Evolutionary conservation across 2,888 invertebrate species (phyloP), one percentile per base, ranked within the genome.

Genomic region (Pammene fasciana): DNA sequence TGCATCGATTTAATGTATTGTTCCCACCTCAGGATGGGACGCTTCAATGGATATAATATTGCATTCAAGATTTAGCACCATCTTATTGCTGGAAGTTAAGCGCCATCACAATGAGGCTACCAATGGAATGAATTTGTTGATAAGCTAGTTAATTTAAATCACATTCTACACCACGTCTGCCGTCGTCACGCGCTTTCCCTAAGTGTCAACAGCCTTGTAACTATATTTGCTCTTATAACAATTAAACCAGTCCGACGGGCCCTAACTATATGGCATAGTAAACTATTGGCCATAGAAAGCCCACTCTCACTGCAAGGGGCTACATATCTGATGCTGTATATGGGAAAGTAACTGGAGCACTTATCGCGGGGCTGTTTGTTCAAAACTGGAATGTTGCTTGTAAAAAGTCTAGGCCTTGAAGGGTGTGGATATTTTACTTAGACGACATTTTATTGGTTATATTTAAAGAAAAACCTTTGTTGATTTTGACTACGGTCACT

Each of bases 261-360:
- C 72, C 74, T 73, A 57, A 62, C 52, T 38, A 71, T 71, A 68
- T 74, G 67, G 75, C 76, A 74, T 65, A 76, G 75, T 76, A 74
- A 75, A 75, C 76, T 72, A 73, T 73, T 73, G 72, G 67, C 72
- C 70, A 71, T 77, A 77, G 76, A 77, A 77, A 77, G 75, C 74
- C 56, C 65, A 75, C 75, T 78, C 76, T 77, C 76, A 68, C 75
- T 76, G 55, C 70, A 62, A 57, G 41, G 36, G 60, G 16, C 65
- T 50, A 65, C 70, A 70, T 70, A 59, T 68, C 68, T 43, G 68
- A 62, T 34, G 64, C 45, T 57, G 41, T 54, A 65, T 59, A 65
- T 59, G 61, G 59, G 64, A 71, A 71, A 64, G 67, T 57, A 64
- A 71, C 67, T 67, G 64, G 62, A 62, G 43, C 50, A 43, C 38